These are phyloP conservation scores for Anguilla rostrata DNA, from an alignment of 2,113 vertebrate genomes.

Conservation along the genomic window DNA sequence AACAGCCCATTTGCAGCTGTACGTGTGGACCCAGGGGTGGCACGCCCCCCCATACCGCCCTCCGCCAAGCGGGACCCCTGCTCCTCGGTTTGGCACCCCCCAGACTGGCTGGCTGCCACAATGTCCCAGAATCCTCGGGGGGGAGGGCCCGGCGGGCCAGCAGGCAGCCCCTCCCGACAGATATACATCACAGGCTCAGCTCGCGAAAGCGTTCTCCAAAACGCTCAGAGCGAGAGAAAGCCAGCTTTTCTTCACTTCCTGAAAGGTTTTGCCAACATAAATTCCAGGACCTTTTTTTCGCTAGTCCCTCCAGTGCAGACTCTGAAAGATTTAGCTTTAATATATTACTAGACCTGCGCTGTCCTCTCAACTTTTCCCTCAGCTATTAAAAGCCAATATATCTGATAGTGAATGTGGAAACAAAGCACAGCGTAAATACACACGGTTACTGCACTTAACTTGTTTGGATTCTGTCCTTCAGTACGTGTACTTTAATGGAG, in stretches of 20 bases:
- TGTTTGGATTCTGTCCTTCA: too few species aligned
- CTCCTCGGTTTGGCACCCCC: background rate
- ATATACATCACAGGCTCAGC: background rate
- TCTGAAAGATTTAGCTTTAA: background rate
- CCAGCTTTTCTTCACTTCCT: background rate
- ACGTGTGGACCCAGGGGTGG: background rate
- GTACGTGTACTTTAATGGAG: too few species aligned
- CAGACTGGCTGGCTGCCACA: background rate
- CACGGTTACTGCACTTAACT: background rate
- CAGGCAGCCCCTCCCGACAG: background rate
- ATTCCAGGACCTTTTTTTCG: background rate
- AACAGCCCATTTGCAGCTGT: background rate
- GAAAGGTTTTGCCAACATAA: background rate
- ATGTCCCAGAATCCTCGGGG: background rate
- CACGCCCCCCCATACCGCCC: background rate
- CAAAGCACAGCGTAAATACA: background rate
- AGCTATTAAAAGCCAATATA: background rate
- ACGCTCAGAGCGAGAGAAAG: background rate
- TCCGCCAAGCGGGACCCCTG: background rate
- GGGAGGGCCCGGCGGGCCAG: background rate
- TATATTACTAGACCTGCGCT: background rate
- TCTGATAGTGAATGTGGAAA: background rate
- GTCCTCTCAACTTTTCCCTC: background rate
- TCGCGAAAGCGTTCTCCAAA: background rate
- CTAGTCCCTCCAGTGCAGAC: background rate